phyloP scores from a whole-genome alignment of 2,797 vertebrate genomes.

The Hemibagrus guttatus region DNA sequence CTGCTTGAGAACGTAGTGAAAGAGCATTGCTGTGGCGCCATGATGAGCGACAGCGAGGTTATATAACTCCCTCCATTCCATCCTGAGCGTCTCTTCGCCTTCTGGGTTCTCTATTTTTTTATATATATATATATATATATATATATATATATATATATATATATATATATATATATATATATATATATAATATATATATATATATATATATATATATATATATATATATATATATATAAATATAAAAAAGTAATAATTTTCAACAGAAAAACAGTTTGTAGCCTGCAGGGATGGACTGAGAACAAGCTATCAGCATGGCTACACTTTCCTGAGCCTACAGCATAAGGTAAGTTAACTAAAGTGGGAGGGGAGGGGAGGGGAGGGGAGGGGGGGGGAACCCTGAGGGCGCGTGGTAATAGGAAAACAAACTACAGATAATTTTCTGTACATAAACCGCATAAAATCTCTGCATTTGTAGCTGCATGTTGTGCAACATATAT shows the following conservation, averaged over 20 bases:
- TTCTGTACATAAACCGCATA: background rate
- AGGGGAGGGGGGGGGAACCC: background rate
- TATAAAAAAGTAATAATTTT: background rate
- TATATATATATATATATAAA: no score
- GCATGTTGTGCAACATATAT: background rate
- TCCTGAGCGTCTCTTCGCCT: constrained; percentile 52
- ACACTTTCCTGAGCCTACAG: background rate
- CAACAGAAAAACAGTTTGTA: background rate
- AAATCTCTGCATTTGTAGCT: background rate
- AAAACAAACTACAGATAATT: background rate
- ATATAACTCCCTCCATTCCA: constrained; percentile 68
- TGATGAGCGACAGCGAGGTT: constrained; percentile 56
- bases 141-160: no score
- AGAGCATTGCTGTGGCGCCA: constrained; percentile 54
- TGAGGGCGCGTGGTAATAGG: background rate
- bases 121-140: no score
- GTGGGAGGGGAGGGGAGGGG: no score
- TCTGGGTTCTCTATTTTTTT: constrained; percentile 55
- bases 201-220: no score
- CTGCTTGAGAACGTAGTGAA: constrained; percentile 61
- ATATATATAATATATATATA: no score
- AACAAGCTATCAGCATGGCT: background rate
- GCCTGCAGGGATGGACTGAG: no score
- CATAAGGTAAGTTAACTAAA: no score
- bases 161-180: no score